A percentile compares a stretch with the other conserved stretches of the same genome.
These are phyloP conservation scores for Oreochromis mossambicus DNA, from an alignment of 2,797 vertebrate species.

Conservation along the genomic window DNA sequence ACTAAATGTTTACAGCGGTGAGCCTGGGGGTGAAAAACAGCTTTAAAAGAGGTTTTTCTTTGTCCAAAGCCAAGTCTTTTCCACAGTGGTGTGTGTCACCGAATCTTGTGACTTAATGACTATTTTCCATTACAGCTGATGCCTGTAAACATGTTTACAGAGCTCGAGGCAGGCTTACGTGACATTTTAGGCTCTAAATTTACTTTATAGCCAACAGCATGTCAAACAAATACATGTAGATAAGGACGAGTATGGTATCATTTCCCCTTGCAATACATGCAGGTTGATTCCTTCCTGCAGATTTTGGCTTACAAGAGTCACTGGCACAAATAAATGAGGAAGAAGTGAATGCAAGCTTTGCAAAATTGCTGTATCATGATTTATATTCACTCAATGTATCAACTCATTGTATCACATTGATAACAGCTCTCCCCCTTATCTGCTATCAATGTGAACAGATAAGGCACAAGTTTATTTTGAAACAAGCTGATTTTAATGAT, in stretches of 20 bases:
- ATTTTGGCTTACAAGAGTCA: not conserved
- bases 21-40: not conserved
- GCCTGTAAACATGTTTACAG: not conserved
- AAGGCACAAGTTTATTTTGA: not conserved
- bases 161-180: not conserved
- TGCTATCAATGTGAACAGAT: rapidly evolving
- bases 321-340: not conserved
- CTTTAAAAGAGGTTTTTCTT: not conserved
- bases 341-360: not conserved
- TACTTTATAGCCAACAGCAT: not conserved
- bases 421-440: not conserved
- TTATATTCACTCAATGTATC: not conserved
- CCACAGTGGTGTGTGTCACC: not conserved
- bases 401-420: not conserved
- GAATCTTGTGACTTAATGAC: not conserved
- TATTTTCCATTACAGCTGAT: not conserved
- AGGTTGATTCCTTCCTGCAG: not conserved
- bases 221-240: not conserved
- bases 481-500: not conserved
- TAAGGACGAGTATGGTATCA: rapidly evolving
- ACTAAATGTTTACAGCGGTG: not conserved
- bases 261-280: rapidly evolving
- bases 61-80: not conserved
- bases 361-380: not conserved
- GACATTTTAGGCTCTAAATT: not conserved